Conservation (phyloP, 2,797 vertebrate species). For the Crax fasciolata region DNA sequence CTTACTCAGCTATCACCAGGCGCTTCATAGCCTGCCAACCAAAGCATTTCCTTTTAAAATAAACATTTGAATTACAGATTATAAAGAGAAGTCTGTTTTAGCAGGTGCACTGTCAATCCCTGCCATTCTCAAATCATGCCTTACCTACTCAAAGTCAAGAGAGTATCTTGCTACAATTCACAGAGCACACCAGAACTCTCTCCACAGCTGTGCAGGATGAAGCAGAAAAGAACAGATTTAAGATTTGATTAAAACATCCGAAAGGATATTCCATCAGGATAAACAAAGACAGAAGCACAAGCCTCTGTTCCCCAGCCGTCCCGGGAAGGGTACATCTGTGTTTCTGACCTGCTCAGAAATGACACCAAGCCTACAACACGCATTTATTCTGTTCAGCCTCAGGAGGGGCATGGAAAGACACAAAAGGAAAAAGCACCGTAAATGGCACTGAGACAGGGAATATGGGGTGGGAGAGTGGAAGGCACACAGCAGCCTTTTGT, state of each 20-base stretch:
- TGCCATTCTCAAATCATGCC: not conserved
- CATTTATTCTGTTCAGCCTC: not conserved
- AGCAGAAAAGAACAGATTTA: not conserved
- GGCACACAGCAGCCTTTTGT: not conserved
- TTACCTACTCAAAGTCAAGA: not conserved
- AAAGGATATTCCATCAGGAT: not conserved
- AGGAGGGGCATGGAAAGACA: not conserved
- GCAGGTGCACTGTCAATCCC: constrained; percentile 42
- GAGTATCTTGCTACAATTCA: not conserved
- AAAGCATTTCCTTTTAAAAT: constrained; percentile 42
- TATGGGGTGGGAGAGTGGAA: not conserved
- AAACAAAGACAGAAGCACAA: not conserved
- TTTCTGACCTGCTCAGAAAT: not conserved
- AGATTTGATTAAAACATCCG: not conserved
- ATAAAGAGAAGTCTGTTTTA: constrained; percentile 17
- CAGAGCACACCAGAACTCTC: not conserved
- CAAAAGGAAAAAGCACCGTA: not conserved
- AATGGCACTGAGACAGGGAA: not conserved
- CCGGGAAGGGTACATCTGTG: not conserved
- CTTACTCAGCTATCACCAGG: constrained; percentile 13
- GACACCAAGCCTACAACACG: rapidly evolving
- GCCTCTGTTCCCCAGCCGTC: not conserved
- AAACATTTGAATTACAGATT: constrained; percentile 51
- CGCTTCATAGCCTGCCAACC: not conserved
- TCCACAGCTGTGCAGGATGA: not conserved